Evolutionary conservation across 35 echinoderm and acorn worm genomes (phyloP).

Genomic region (Diadema setosum): DNA sequence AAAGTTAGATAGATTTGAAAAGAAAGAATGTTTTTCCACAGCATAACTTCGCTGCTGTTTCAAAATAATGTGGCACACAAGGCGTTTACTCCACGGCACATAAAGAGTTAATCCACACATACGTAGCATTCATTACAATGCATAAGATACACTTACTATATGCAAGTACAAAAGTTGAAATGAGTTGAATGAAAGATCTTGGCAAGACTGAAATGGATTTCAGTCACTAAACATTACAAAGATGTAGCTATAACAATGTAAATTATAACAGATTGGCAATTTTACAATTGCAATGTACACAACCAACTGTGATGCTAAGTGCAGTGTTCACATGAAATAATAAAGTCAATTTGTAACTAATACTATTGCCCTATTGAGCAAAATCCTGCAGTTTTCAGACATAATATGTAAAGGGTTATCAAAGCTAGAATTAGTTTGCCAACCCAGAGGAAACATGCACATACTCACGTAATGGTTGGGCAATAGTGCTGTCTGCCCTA

Average conservation of each 20-base stretch:
- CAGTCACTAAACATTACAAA: background rate
- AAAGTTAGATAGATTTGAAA: no score
- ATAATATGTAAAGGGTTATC: background rate
- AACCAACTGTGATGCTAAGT: background rate
- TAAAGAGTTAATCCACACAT: background rate
- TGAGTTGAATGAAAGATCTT: background rate
- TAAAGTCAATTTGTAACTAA: background rate
- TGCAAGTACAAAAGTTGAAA: background rate
- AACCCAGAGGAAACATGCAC: background rate
- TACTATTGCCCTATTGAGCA: background rate
- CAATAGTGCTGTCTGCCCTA: background rate
- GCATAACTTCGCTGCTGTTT: no score
- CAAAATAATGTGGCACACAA: no score
- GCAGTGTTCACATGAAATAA: background rate
- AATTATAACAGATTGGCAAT: background rate
- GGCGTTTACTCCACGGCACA: no score
- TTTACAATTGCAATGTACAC: background rate
- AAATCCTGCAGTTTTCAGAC: background rate
- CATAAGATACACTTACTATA: background rate
- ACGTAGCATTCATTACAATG: background rate
- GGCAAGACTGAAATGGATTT: background rate
- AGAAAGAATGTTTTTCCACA: no score
- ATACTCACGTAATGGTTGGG: background rate
- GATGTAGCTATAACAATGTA: background rate
- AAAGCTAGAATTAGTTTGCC: background rate